These are phyloP conservation scores for Palythoa grandis DNA, from an alignment of 92 coral and sea anemone species.

Conservation along the genomic window DNA sequence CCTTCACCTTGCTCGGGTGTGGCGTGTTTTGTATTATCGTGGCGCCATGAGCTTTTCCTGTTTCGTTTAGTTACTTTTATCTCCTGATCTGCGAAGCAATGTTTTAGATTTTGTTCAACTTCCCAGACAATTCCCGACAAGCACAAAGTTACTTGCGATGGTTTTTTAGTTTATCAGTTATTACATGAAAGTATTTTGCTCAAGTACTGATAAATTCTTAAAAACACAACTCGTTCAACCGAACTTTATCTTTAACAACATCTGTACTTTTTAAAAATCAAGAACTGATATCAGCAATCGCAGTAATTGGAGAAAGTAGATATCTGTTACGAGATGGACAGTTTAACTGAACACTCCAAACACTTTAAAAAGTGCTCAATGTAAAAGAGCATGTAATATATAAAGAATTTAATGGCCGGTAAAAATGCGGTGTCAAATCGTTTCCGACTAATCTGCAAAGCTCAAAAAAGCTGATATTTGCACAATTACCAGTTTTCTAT, in stretches of 20 bases:
- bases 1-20: neutral
- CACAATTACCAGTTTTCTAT: too few species aligned
- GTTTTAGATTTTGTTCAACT: neutral
- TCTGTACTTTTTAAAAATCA: neutral
- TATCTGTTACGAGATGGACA: neutral
- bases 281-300: neutral
- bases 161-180: too few species aligned
- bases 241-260: neutral
- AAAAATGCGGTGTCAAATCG: too few species aligned
- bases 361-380: too few species aligned
- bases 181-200: neutral
- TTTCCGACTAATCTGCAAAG: too few species aligned
- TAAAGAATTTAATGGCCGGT: too few species aligned
- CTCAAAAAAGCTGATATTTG: too few species aligned
- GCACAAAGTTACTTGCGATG: neutral
- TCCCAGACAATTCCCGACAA: neutral
- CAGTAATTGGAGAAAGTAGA: neutral
- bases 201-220: neutral
- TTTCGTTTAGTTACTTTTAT: neutral
- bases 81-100: too few species aligned
- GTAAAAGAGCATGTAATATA: too few species aligned
- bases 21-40: neutral
- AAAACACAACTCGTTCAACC: neutral
- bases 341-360: neutral
- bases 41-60: conserved; percentile 8